phyloP scores from a whole-genome alignment of 2,888 invertebrate species.

The Calliphora vomitoria region DNA sequence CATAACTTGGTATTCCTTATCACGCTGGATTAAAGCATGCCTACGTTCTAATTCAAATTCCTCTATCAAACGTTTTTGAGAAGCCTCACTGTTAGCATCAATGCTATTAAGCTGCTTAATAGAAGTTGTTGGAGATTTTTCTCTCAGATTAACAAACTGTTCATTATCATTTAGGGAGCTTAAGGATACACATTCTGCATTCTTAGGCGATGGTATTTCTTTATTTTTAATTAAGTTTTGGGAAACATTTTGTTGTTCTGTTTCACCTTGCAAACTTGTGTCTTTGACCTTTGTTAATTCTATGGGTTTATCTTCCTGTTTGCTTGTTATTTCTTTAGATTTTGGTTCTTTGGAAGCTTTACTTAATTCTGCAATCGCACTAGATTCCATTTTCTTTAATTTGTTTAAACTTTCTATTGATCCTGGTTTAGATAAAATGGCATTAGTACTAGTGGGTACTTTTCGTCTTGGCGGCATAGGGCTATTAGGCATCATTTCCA shows the following conservation, averaged over 20 bases:
- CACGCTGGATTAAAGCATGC: constrained; percentile 81
- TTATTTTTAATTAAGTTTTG: background rate
- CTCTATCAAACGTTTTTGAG: constrained; percentile 79
- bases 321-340: constrained; percentile 39
- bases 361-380: background rate
- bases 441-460: constrained; percentile 26
- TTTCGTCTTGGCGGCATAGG: constrained; percentile 65
- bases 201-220: constrained; percentile 1
- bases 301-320: background rate
- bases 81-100: constrained; percentile 73
- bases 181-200: constrained; percentile 5
- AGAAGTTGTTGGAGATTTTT: constrained; percentile 76
- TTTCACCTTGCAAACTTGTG: background rate
- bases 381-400: constrained; percentile 78
- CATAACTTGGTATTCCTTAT: constrained; percentile 80
- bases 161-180: constrained; percentile 24
- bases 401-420: constrained; percentile 74
- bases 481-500: constrained; percentile 71
- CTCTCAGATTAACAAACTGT: constrained; percentile 37
- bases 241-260: background rate
- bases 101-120: constrained; percentile 79
- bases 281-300: background rate
- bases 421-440: constrained; percentile 1
- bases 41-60: constrained; percentile 82
- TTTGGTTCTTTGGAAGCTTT: constrained; percentile 4